Evolutionary conservation across 2,888 invertebrate genomes (phyloP), one percentile per base, ranked within the genome.

Genomic region (Rutpela maculata): DNA sequence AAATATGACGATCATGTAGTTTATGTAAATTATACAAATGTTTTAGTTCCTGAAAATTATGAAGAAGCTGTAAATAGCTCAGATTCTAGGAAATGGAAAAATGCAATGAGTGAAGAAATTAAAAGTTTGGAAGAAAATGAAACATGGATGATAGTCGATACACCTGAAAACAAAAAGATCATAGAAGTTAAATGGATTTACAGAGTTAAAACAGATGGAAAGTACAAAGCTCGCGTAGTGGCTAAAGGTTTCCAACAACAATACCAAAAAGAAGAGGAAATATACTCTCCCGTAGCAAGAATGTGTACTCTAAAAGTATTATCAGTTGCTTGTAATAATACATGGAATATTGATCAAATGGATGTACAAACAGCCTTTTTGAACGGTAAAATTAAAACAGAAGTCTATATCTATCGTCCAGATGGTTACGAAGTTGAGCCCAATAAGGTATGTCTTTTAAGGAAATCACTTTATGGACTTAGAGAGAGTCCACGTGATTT

Each of bases 331-430:
- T 62, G 62, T 62, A 12, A 62, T 19, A 1, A 38, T 15, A 35
- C 17, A 6, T 38, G 17, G 17, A 11, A 38, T 63, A 63, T 63
- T 17, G 7, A 63, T 38, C 63, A 63, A 38, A 62, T 62, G 62
- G 62, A 62, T 19, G 62, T 62, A 3, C 26, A 62, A 62, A 62
- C 62, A 1, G 62, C 63, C 10, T 63, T 63, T 19, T 38, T 63
- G n/a, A 63, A 63, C 17, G 38, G 63, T 17, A 31, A 63, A 63
- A 18, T 63, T 17, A 63, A 12, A 17, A 83, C 83, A 18, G 76
- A 82, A 65, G 81, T 84, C n/a, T 84, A 80, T 75, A 76, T 83
- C n/a, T 68, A 76, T 66, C 74, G 74, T 57, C 84, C 81, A 56
- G 60, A 79, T 74, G 84, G 83, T 56, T 73, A 73, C 76, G 75